A percentile compares a stretch with the other conserved stretches of the same genome.
Evolutionary conservation across 1,140 invertebrate genomes (phyloP).

Genomic region (Hylaeus volcanicus): DNA sequence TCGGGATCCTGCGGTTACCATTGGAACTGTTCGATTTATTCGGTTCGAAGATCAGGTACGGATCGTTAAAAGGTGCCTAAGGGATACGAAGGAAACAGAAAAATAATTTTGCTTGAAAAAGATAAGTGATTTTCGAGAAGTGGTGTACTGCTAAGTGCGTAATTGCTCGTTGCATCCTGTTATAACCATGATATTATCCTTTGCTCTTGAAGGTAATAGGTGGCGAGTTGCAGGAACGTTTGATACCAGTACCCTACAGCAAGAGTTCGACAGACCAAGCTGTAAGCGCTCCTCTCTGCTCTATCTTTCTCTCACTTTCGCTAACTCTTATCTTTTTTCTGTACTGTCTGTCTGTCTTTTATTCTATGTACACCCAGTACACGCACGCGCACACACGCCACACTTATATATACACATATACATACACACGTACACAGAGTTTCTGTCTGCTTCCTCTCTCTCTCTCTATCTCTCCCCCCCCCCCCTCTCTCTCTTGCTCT

Average conservation of each 20-base stretch:
- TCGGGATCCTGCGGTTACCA: no score
- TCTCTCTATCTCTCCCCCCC: conserved; percentile 27
- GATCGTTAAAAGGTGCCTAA: no score
- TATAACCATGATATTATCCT: conserved; percentile 85
- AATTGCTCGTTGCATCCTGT: conserved; percentile 75
- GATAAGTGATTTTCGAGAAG: conserved; percentile 41
- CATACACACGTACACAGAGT: conserved; percentile 1
- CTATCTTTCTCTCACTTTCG: conserved; percentile 73
- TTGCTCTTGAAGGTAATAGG: conserved; percentile 97
- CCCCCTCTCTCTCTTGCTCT: conserved; percentile 34
- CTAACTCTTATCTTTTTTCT: conserved; percentile 32
- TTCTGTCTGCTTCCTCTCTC: background rate
- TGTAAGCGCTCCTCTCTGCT: conserved; percentile 90
- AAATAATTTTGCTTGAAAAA: no score
- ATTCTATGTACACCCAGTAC: conserved; percentile 6
- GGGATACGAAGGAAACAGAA: background rate
- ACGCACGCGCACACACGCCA: background rate
- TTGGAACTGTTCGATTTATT: no score
- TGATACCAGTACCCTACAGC: conserved; percentile 99
- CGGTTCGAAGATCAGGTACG: no score
- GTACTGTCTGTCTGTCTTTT: conserved; percentile 23
- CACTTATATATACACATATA: background rate
- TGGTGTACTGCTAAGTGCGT: conserved; percentile 67
- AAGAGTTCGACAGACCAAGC: conserved; percentile 99
- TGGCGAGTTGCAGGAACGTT: conserved; percentile 99